A percentile compares a stretch with the other conserved stretches of the same genome.
Conservation (phyloP, 2,888 invertebrate species). For the Drepana falcataria region DNA sequence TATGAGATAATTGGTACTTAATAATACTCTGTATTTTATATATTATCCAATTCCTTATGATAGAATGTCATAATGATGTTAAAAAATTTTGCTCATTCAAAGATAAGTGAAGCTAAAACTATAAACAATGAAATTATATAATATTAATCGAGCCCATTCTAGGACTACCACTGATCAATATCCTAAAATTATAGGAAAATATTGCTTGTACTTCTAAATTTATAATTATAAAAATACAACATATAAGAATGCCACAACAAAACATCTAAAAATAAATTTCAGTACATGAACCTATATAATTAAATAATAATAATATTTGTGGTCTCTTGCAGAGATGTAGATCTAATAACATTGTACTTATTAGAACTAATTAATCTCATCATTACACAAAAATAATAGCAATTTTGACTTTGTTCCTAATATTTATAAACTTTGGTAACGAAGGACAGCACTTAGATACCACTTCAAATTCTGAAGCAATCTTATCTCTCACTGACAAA, state of each 20-base stretch:
- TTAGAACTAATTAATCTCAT: slow-evolving; percentile 1
- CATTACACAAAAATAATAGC: not conserved
- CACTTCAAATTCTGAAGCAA: slow-evolving; percentile 20
- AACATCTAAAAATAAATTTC: not conserved
- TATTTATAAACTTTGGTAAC: slow-evolving; percentile 31
- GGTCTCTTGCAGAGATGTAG: not conserved
- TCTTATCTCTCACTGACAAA: slow-evolving; percentile 23
- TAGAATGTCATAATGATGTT: not conserved
- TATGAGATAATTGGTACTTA: not conserved
- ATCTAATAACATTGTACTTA: not conserved
- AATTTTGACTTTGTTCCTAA: slow-evolving; percentile 8
- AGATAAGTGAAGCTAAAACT: not conserved
- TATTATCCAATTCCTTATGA: not conserved
- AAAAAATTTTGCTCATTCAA: not conserved
- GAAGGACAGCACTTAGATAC: slow-evolving; percentile 26
- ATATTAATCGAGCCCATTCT: not conserved
- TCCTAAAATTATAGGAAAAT: not conserved
- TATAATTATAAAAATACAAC: not conserved
- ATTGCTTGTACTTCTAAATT: slow-evolving; percentile 4
- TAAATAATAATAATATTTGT: not conserved
- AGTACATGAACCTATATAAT: not conserved
- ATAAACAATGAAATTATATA: not conserved
- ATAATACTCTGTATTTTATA: too few species aligned
- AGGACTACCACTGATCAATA: not conserved
- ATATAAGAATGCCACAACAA: not conserved